Evolutionary conservation across 2,797 vertebrate species (phyloP).

Genomic region (Coreius guichenoti): DNA sequence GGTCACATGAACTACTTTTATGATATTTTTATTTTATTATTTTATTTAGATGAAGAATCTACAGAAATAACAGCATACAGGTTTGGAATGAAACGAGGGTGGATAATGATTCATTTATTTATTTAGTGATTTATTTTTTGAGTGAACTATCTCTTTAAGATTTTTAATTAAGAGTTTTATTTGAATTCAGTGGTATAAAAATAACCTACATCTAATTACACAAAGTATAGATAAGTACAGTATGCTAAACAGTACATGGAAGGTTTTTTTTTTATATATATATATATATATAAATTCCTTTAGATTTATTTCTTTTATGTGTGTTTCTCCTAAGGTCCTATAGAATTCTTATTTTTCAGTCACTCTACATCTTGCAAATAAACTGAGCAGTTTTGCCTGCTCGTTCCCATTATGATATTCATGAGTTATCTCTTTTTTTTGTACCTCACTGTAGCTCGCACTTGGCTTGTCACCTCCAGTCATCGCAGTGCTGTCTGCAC

Average conservation of each 20-base stretch:
- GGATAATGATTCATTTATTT: not conserved
- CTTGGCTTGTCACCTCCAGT: slow-evolving; percentile 54
- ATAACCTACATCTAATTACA: not conserved
- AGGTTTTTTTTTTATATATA: slow-evolving; percentile 18
- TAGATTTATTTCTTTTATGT: slow-evolving; percentile 44
- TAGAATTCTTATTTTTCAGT: slow-evolving; percentile 39
- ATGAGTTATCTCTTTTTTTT: slow-evolving; percentile 55
- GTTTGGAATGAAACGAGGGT: not conserved
- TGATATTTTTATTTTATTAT: not conserved
- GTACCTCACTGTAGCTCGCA: slow-evolving; percentile 35
- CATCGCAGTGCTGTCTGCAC: slow-evolving; percentile 51
- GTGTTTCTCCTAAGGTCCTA: slow-evolving; percentile 19
- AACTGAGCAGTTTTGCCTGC: slow-evolving; percentile 55
- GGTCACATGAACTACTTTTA: not conserved
- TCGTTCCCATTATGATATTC: slow-evolving; percentile 57
- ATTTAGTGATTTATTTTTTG: not conserved
- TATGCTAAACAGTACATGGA: slow-evolving; percentile 3
- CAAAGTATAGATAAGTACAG: not conserved
- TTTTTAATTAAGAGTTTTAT: not conserved
- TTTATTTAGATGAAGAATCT: not conserved
- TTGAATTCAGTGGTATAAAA: not conserved
- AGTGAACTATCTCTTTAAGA: slow-evolving; percentile 13
- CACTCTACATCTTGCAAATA: slow-evolving; percentile 46
- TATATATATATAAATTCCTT: not conserved
- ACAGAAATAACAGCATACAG: no score